Evolutionary conservation across 2,113 vertebrate genomes (phyloP).

Genomic region (Picathartes gymnocephalus): DNA sequence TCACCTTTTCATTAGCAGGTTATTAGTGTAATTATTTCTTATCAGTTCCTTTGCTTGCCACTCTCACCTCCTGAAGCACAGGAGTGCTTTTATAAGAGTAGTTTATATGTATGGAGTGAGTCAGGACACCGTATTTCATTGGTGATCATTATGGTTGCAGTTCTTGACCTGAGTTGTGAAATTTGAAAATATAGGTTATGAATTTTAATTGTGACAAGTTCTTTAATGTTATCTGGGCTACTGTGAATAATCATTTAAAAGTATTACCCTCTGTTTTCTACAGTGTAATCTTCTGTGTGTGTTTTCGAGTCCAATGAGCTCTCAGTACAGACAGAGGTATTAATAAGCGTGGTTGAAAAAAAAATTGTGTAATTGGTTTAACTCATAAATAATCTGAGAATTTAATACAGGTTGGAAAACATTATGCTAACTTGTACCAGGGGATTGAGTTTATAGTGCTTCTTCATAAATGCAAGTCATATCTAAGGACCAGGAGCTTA

Average conservation of each 20-base stretch:
- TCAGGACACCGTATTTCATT: background rate
- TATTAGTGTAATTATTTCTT: conserved; percentile 16
- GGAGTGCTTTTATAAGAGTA: background rate
- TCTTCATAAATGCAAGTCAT: background rate
- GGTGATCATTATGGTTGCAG: background rate
- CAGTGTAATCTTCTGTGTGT: background rate
- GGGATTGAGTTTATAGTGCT: background rate
- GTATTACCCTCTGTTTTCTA: background rate
- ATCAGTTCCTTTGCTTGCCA: background rate
- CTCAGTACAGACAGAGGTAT: background rate
- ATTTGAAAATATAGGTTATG: background rate
- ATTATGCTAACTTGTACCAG: background rate
- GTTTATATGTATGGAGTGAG: background rate
- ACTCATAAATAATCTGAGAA: background rate
- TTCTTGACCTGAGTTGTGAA: background rate
- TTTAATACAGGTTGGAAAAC: background rate
- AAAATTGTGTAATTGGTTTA: background rate
- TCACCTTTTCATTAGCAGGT: background rate
- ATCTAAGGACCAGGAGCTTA: background rate
- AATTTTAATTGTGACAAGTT: background rate
- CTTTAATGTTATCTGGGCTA: background rate
- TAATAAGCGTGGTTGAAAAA: background rate
- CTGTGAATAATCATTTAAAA: background rate
- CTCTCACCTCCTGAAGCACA: background rate
- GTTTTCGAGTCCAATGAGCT: background rate